Evolutionary conservation across 2,888 invertebrate genomes (phyloP).

Genomic region (Tholera decimalis): DNA sequence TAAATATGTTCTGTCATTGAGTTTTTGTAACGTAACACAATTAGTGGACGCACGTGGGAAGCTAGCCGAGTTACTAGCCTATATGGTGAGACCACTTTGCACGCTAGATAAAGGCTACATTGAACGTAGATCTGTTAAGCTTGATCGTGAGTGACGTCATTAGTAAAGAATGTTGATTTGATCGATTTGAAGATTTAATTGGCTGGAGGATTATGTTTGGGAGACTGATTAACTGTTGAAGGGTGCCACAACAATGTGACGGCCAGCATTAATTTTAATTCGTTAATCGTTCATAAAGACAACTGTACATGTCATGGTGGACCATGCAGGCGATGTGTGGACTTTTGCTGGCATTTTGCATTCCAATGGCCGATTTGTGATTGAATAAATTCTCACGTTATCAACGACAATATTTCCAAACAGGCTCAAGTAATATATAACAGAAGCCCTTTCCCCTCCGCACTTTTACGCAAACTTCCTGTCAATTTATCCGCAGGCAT

Average conservation of each 20-base stretch:
- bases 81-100: conserved; percentile 58
- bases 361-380: not conserved
- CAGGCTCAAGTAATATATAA: conserved; percentile 37
- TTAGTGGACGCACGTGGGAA: conserved; percentile 73
- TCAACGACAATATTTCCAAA: conserved; percentile 29
- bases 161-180: conserved; percentile 18
- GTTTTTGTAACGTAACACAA: conserved; percentile 78
- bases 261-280: no score
- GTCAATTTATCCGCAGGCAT: conserved; percentile 61
- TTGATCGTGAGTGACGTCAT: conserved; percentile 30
- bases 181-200: not conserved
- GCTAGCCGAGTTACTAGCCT: conserved; percentile 60
- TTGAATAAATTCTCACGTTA: conserved; percentile 7
- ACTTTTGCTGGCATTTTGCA: not conserved
- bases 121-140: conserved; percentile 42
- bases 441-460: conserved; percentile 48
- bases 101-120: conserved; percentile 37
- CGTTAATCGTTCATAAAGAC: no score
- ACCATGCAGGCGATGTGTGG: not conserved
- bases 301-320: no score
- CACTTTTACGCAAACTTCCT: conserved; percentile 59
- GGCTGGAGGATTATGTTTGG: not conserved
- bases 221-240: not conserved
- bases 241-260: not conserved
- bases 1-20: conserved; percentile 78